phyloP scores from a whole-genome alignment of 1,140 invertebrate species.

The Ditylenchus dipsaci region DNA sequence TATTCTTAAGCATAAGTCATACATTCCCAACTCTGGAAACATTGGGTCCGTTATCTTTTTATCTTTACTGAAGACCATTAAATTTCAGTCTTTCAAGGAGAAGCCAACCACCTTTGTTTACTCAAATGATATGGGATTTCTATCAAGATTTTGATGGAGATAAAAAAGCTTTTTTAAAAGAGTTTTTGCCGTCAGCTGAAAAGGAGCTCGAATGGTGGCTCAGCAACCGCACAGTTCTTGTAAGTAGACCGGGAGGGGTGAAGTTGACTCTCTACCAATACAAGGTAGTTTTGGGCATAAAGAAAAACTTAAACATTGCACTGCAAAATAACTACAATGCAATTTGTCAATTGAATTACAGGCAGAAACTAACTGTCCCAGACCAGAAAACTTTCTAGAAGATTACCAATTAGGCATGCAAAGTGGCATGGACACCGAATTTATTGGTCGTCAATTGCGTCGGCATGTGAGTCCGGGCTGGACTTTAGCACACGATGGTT shows the following conservation, averaged over 20 bases:
- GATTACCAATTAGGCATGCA: slow-evolving; percentile 32
- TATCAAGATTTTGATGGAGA: slow-evolving; percentile 67
- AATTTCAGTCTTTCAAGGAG: slow-evolving; percentile 58
- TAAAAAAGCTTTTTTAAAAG: slow-evolving; percentile 59
- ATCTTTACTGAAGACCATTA: not conserved
- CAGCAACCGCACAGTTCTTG: slow-evolving; percentile 24
- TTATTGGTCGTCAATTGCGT: slow-evolving; percentile 37
- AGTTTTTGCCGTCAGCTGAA: slow-evolving; percentile 43
- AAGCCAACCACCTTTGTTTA: slow-evolving; percentile 78
- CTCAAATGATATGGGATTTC: slow-evolving; percentile 78
- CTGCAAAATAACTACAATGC: no score
- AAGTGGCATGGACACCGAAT: not conserved
- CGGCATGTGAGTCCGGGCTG: slow-evolving; percentile 38
- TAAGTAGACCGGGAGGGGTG: not conserved
- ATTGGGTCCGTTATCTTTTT: slow-evolving; percentile 66
- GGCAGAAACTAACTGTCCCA: slow-evolving; percentile 30
- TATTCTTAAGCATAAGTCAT: slow-evolving; percentile 63
- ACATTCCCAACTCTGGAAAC: slow-evolving; percentile 81
- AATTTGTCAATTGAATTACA: slow-evolving; percentile 4
- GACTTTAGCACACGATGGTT: slow-evolving; percentile 84
- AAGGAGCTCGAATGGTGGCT: slow-evolving; percentile 50
- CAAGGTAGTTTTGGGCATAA: no score
- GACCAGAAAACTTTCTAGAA: slow-evolving; percentile 36
- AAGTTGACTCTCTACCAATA: slow-evolving; percentile 21
- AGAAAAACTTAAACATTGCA: no score